Conservation (phyloP, 37 sponge, comb jelly and placozoan genomes). For the Ephydatia muelleri region DNA sequence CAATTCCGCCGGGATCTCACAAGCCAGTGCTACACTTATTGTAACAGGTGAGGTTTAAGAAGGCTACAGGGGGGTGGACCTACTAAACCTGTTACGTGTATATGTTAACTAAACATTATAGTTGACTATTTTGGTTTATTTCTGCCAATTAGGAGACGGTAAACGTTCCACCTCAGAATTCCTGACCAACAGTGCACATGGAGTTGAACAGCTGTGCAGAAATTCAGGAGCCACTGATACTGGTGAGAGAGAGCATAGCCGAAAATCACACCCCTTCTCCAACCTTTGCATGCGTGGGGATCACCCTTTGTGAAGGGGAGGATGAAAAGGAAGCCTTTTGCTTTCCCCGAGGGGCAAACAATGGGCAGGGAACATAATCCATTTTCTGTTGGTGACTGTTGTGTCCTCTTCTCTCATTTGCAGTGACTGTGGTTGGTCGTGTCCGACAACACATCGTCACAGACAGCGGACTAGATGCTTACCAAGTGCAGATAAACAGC, state of each 20-base stretch:
- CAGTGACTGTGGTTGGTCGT: slow-evolving; percentile 30
- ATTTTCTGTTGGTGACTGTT: not conserved
- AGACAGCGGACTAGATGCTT: not conserved
- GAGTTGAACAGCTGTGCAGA: not conserved
- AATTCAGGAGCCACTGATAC: not conserved
- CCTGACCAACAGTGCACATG: not conserved
- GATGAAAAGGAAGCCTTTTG: not conserved
- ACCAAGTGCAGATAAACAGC: slow-evolving; percentile 1
- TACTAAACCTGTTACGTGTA: too few species aligned
- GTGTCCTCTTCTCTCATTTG: not conserved
- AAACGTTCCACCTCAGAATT: not conserved
- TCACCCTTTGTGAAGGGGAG: not conserved
- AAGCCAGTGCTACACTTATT: not conserved
- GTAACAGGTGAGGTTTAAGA: not conserved
- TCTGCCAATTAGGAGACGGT: not conserved
- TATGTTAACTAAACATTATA: not conserved
- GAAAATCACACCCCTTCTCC: not conserved
- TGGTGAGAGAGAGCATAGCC: not conserved
- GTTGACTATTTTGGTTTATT: not conserved
- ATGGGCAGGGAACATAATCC: not conserved
- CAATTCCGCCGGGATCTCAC: not conserved
- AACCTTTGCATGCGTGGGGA: too few species aligned
- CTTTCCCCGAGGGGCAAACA: not conserved
- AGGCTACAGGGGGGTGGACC: not conserved
- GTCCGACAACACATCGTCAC: not conserved